phyloP scores from a whole-genome alignment of 2,888 invertebrate species.

The Spodoptera exigua region DNA sequence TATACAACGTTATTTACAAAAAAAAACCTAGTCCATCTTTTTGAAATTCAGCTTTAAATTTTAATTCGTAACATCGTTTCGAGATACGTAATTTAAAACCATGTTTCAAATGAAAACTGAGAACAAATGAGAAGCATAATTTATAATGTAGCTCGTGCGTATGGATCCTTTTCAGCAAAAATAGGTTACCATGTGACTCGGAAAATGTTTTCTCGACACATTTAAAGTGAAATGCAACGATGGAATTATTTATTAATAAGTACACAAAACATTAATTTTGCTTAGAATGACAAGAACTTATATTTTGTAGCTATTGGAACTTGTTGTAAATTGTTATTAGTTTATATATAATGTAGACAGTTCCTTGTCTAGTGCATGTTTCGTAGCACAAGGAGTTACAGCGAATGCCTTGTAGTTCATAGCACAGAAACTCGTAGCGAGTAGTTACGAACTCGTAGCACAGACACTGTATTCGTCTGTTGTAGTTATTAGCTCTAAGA shows the following conservation, averaged over 20 bases:
- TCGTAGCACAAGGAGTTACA: too few relatives aligned
- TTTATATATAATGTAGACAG: too few relatives aligned
- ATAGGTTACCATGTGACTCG: slow-evolving; percentile 10
- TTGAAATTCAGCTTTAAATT: slow-evolving; percentile 1
- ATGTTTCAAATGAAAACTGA: slow-evolving; percentile 30
- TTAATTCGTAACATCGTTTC: slow-evolving; percentile 1
- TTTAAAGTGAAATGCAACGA: slow-evolving; percentile 8
- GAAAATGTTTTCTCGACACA: slow-evolving; percentile 15
- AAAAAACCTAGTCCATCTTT: background rate
- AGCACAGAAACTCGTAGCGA: too few relatives aligned
- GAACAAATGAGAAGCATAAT: slow-evolving; percentile 20
- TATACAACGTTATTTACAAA: too few relatives aligned
- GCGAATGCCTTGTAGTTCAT: too few relatives aligned
- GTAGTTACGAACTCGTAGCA: too few relatives aligned
- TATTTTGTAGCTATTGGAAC: too few relatives aligned
- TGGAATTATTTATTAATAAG: slow-evolving; percentile 16
- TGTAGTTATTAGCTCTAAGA: too few relatives aligned
- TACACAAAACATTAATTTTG: slow-evolving; percentile 11
- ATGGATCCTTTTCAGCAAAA: slow-evolving; percentile 26
- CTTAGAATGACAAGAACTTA: too few relatives aligned
- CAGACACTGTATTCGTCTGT: too few relatives aligned
- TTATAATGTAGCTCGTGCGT: slow-evolving; percentile 38
- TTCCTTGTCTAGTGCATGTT: too few relatives aligned
- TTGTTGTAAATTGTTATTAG: too few relatives aligned
- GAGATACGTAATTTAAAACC: slow-evolving; percentile 27